Evolutionary conservation across 2,113 vertebrate species (phyloP).

Genomic region (Protobothrops flavoviridis): DNA sequence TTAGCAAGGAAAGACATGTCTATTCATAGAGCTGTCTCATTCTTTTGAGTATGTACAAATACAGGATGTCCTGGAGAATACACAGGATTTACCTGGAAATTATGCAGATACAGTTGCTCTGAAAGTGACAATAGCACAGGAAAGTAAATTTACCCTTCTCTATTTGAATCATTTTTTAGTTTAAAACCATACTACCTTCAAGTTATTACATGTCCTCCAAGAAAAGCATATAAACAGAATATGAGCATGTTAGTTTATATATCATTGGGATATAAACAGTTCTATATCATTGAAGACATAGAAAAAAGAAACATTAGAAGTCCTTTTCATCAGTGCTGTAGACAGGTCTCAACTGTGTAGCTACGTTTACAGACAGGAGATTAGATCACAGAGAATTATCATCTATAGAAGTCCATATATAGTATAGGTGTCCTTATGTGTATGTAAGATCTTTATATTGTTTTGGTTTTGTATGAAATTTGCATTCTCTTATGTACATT

Average conservation of each 20-base stretch:
- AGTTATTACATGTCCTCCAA: neutral
- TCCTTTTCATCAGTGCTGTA: neutral
- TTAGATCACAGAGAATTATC: neutral
- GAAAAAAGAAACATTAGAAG: neutral
- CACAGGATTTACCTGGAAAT: neutral
- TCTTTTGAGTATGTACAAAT: neutral
- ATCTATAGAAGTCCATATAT: neutral
- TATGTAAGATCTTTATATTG: fast-evolving
- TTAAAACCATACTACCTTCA: neutral
- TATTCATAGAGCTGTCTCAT: neutral
- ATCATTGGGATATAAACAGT: neutral
- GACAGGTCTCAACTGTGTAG: neutral
- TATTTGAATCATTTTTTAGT: neutral
- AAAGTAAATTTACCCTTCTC: too few relatives aligned
- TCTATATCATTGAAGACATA: neutral
- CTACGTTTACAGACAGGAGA: neutral
- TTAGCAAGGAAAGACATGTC: neutral
- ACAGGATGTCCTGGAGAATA: neutral
- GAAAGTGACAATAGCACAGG: neutral
- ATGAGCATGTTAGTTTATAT: neutral
- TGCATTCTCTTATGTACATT: neutral
- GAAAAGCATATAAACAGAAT: neutral
- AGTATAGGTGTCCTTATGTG: neutral
- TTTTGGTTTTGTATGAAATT: neutral
- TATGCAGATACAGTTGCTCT: neutral